A percentile compares a stretch with the other conserved stretches of the same genome.
Evolutionary conservation across 2,888 invertebrate genomes (phyloP).

Genomic region (Apamea crenata): DNA sequence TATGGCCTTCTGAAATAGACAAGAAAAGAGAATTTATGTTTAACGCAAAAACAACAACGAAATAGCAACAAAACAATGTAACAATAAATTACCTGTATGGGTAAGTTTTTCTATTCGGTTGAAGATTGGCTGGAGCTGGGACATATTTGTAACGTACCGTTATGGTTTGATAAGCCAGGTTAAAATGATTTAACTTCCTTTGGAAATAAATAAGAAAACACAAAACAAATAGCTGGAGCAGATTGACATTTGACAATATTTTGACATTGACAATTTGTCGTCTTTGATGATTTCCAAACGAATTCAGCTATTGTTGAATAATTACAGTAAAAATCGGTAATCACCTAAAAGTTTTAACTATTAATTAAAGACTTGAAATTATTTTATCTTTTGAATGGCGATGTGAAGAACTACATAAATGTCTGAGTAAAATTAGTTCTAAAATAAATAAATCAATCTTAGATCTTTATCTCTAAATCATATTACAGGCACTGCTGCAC

Average conservation of each 20-base stretch:
- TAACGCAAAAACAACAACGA: not conserved
- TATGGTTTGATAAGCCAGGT: not conserved
- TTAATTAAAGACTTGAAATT: not conserved
- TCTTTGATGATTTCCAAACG: conserved; percentile 8
- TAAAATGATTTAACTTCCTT: not conserved
- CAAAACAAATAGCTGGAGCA: not conserved
- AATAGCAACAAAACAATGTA: conserved; percentile 3
- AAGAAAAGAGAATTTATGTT: conserved; percentile 8
- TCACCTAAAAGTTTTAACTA: not conserved
- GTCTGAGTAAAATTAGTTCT: not conserved
- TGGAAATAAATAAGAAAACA: not conserved
- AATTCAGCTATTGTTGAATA: not conserved
- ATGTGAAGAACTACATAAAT: not conserved
- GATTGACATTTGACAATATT: not conserved
- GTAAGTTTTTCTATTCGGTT: conserved; percentile 73
- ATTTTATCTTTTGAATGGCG: not conserved
- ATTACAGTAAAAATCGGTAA: not conserved
- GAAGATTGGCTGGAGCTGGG: conserved; percentile 70
- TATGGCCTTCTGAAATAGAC: conserved; percentile 78
- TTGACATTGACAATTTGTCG: not conserved
- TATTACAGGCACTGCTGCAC: too few relatives aligned
- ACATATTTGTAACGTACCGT: conserved; percentile 54
- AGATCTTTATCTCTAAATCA: not conserved
- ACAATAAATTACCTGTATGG: conserved; percentile 72
- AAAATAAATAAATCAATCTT: not conserved